Conservation (phyloP, 1,140 invertebrate genomes). For the Neodiprion fabricii region DNA sequence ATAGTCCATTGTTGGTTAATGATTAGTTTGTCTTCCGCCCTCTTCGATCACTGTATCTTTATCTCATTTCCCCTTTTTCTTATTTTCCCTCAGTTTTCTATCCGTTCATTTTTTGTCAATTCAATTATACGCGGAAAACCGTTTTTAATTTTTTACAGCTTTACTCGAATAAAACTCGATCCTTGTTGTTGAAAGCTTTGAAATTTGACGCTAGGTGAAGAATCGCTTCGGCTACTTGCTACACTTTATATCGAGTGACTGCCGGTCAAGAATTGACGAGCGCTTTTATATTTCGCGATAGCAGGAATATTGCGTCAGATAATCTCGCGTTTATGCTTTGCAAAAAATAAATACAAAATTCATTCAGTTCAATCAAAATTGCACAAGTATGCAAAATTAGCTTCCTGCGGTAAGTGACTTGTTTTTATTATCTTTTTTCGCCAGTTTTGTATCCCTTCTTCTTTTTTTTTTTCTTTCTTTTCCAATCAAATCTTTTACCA, state of each 20-base stretch:
- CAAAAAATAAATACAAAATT: neutral
- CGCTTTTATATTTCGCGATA: slow-evolving; percentile 57
- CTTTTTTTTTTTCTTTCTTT: neutral
- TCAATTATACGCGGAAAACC: neutral
- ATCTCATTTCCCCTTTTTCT: no score
- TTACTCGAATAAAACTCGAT: neutral
- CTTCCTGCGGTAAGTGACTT: neutral
- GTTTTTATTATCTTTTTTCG: neutral
- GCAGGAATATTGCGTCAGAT: slow-evolving; percentile 52
- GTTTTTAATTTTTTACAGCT: neutral
- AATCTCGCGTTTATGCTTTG: neutral
- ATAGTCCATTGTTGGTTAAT: slow-evolving; percentile 45
- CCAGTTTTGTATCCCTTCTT: neutral
- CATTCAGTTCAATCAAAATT: neutral
- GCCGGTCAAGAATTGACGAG: slow-evolving; percentile 11
- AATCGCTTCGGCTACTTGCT: neutral
- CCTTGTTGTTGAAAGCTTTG: neutral
- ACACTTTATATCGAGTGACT: neutral
- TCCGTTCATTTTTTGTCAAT: no score
- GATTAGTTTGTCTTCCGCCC: slow-evolving; percentile 28
- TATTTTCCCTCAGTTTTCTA: no score
- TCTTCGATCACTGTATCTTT: slow-evolving; percentile 23
- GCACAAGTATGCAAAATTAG: neutral
- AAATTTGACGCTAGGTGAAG: no score
- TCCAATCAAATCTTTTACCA: neutral